Conservation (phyloP, 2,797 vertebrate genomes). For the Myotis myotis region DNA sequence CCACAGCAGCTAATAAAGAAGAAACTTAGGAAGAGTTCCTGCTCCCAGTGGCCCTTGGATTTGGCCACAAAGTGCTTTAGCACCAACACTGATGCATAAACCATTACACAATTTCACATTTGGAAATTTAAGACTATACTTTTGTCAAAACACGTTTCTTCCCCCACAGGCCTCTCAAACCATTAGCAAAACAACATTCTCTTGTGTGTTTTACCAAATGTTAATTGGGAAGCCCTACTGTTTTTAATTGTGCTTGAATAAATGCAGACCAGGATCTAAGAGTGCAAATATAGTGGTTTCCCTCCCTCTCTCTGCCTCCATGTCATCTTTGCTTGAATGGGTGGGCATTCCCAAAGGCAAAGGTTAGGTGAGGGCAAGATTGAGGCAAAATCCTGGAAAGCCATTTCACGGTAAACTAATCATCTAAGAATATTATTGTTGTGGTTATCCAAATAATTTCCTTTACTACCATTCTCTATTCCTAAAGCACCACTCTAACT, state of each 20-base stretch:
- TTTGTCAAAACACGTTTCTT: constrained; percentile 46
- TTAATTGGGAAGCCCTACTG: constrained; percentile 73
- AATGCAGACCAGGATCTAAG: constrained; percentile 45
- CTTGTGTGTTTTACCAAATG: constrained; percentile 72
- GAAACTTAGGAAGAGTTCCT: background rate
- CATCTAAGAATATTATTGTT: constrained; percentile 17
- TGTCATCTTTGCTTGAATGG: constrained; percentile 25
- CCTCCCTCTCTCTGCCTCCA: background rate
- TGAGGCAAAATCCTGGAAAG: constrained; percentile 26
- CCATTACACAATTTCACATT: background rate
- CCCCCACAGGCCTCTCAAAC: constrained; percentile 56
- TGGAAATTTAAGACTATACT: constrained; percentile 60
- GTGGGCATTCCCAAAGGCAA: constrained; percentile 24
- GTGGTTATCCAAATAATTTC: constrained; percentile 38
- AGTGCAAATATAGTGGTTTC: constrained; percentile 45
- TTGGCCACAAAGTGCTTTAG: constrained; percentile 25
- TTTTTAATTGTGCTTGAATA: constrained; percentile 72
- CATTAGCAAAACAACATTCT: constrained; percentile 62
- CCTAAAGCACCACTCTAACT: background rate
- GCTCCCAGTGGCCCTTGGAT: background rate
- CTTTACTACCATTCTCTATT: background rate
- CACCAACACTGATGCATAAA: background rate
- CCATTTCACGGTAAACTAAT: constrained; percentile 27
- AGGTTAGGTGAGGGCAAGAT: constrained; percentile 23
- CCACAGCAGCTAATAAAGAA: background rate